Evolutionary conservation across 2,888 invertebrate genomes (phyloP).

Genomic region (Saturnia pavonia): DNA sequence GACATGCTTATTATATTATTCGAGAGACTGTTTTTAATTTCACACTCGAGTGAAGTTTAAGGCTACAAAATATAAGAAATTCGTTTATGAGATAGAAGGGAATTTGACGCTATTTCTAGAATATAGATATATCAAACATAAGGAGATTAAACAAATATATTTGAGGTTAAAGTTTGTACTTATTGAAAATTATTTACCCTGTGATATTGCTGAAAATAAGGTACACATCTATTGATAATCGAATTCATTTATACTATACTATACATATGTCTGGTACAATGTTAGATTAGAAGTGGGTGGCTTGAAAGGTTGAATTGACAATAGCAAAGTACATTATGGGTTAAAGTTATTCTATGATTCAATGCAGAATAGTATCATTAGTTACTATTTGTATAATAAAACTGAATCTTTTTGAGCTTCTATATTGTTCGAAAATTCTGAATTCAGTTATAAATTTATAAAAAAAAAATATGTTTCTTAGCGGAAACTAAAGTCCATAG

Average conservation of each 20-base stretch:
- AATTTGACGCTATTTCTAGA: background rate
- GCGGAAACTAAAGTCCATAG: background rate
- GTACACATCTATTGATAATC: slow-evolving; percentile 43
- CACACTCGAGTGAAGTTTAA: slow-evolving; percentile 47
- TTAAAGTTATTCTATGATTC: slow-evolving; percentile 16
- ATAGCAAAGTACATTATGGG: slow-evolving; percentile 21
- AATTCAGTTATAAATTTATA: background rate
- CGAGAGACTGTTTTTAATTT: slow-evolving; percentile 54
- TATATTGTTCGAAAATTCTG: background rate
- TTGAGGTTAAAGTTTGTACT: slow-evolving; percentile 35
- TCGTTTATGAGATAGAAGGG: background rate
- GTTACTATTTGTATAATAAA: background rate
- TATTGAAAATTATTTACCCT: slow-evolving; percentile 57
- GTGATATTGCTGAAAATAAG: slow-evolving; percentile 47
- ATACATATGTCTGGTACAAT: slow-evolving; percentile 63
- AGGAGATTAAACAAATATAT: too few relatives aligned
- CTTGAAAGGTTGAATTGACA: slow-evolving; percentile 34
- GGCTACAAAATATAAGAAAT: slow-evolving; percentile 25
- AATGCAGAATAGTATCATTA: background rate
- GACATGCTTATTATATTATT: slow-evolving; percentile 39
- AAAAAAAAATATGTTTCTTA: background rate
- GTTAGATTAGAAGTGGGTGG: slow-evolving; percentile 72
- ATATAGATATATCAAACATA: background rate
- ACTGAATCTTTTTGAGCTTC: background rate
- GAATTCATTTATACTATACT: slow-evolving; percentile 47